Evolutionary conservation across 2,113 vertebrate species (phyloP).

Genomic region (Manacus vitellinus): DNA sequence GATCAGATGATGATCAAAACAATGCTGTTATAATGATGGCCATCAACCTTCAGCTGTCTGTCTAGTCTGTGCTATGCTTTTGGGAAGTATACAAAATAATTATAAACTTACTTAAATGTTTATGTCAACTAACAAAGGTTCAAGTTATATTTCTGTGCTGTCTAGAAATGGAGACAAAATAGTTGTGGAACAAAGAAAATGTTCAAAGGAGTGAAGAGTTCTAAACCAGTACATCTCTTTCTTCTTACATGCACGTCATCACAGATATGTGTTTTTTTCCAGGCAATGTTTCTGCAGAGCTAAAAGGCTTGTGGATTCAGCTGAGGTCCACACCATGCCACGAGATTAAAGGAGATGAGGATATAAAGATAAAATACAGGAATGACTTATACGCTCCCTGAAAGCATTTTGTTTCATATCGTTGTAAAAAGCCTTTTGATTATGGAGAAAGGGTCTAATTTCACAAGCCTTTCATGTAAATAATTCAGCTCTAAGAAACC

Average conservation of each 20-base stretch:
- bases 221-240: not conserved
- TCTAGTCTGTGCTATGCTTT: not conserved
- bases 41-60: not conserved
- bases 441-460: conserved; percentile 37
- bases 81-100: not conserved
- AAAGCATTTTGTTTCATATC: conserved; percentile 36
- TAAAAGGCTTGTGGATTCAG: not conserved
- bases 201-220: not conserved
- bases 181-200: not conserved
- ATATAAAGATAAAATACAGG: conserved; percentile 20
- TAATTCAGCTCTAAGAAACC: conserved; percentile 28
- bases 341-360: conserved; percentile 42
- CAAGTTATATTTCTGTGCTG: not conserved
- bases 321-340: not conserved
- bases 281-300: conserved; percentile 7
- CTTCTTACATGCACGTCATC: not conserved
- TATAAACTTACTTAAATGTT: not conserved
- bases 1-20: not conserved
- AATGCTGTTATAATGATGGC: not conserved
- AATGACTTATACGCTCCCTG: not conserved
- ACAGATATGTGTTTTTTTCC: not conserved
- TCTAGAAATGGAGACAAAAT: not conserved
- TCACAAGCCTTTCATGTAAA: conserved; percentile 60
- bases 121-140: not conserved
- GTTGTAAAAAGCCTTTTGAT: conserved; percentile 52